Base-by-base conservation (phyloP, 1,140 invertebrate genomes). In the Drusus annulatus region DNA sequence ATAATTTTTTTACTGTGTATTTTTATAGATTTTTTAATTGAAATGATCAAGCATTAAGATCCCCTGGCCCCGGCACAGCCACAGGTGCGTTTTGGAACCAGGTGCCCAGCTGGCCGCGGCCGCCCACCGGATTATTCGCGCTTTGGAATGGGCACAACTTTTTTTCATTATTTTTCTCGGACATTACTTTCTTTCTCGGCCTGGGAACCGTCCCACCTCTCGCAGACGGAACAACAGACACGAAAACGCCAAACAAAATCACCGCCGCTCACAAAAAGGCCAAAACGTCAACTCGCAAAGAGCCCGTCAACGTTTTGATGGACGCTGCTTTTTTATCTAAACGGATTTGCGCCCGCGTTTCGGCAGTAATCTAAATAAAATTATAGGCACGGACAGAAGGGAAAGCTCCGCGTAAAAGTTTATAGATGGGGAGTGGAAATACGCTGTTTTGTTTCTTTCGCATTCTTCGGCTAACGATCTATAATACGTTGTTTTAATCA, bases 71-170 rank as follows among this genome's bases (percentile, higher is more conserved):
- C 36, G 10, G 10, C 36, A n/a, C 56, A 60, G 19, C 3, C 62
- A 17, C 62, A 71, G 68, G 68, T 71, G 68, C 17, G n/a, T 36
- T 45, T 45, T 45, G 7, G 31, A 36, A 3, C 36, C 36, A 13
- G 36, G 36, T 45, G 36, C 31, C 45, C 68, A 51, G 68, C 31
- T 45, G 36, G 36, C 10, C 8, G 36, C 50, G 68, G 68, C 36
- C 68, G 68, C 45, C 68, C 31, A 51, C 68, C 68, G 68, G 28
- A 71, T 50, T 71, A 23, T 45, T 71, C 45, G 45, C 62, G 19
- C 25, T 28, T 28, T 19, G 50, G 45, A 71, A 71, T 71, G 68
- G 45, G 68, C 68, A 71, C 68, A 71, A 71, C 45, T 71, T 71
- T 71, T 69, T 69, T 16, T 45, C 13, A 36, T 45, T n/a, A 31